Conservation (phyloP, 1,140 invertebrate genomes). For the Asobara japonica region DNA sequence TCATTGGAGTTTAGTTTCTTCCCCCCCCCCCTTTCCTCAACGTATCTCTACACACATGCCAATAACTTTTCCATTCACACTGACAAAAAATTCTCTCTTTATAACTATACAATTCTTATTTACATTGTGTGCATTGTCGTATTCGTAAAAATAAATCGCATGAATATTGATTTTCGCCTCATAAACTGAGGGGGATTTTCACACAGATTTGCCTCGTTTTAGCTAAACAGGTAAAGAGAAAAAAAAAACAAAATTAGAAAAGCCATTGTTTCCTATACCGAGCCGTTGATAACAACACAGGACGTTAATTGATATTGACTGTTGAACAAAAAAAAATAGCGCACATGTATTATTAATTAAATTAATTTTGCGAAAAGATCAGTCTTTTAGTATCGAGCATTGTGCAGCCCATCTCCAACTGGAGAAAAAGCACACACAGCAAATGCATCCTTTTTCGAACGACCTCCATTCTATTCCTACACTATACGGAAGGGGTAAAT, state of each 20-base stretch:
- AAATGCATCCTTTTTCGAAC: background rate
- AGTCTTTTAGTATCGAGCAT: conserved; percentile 25
- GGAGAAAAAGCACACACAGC: background rate
- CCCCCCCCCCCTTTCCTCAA: background rate
- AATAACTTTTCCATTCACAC: background rate
- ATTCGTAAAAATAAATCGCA: conserved; percentile 13
- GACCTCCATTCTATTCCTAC: background rate
- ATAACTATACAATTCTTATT: conserved; percentile 25
- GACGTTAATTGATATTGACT: background rate
- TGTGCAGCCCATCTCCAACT: background rate
- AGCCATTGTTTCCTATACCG: background rate
- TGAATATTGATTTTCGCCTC: background rate
- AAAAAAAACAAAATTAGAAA: background rate
- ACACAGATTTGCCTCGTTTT: background rate
- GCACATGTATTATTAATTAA: conserved; percentile 18
- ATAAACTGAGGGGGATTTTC: background rate
- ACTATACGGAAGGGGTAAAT: background rate
- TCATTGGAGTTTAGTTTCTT: background rate
- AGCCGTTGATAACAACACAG: background rate
- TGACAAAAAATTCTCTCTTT: background rate
- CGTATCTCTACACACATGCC: background rate
- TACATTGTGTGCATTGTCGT: conserved; percentile 28
- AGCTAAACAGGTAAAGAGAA: background rate
- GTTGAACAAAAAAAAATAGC: background rate
- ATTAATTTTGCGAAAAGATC: conserved; percentile 16